Base-by-base conservation (phyloP, 2,888 invertebrate genomes). In the Girardia tigrina region DNA sequence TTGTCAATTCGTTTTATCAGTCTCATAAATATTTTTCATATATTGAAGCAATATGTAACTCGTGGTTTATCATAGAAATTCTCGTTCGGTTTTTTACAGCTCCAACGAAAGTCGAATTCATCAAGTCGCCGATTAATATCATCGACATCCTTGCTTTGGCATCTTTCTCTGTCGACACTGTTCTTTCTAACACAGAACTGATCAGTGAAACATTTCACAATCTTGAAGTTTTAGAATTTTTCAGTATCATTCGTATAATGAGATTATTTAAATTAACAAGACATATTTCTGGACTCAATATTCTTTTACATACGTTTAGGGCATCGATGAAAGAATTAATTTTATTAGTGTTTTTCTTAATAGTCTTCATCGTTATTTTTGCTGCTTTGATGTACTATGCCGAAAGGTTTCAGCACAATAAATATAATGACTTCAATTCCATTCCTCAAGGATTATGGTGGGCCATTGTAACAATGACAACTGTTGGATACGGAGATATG, bases 391-490 rank as follows among this genome's bases (percentile, higher is more conserved):
- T 94, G 29, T 94, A 92, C 84, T 94, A 94, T 82, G 94, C 94
- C 23, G 94, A 95, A 85, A 88, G 93, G 89, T 75, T 76, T 23
- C 75, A 76, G 26, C 90, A 91, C 81, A 94, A 94, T 85, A 92
- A 92, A 12, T 88, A 90, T 80, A 95, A 94, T 86, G 91, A 92
- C 86, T 95, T 94, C 87, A 90, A 91, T 84, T 91, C 91, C 82
- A 93, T 94, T 80, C 92, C 92, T 0, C 88, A 90, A 78, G 94
- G 94, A 8, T 86, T 95, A 69, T 94, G 94, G 94, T 94, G 94
- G 93, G 93, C 93, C 27, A 90, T 94, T 78, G 94, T 94, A 56
- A 94, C 94, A 79, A 94, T 95, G 95, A 84, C 84, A 90, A 93
- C 92, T 29, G 92, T 93, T 73, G 93, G 92, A 69, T 94, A 94